Conservation (phyloP, 2,888 invertebrate genomes). For the Anorthoa munda region DNA sequence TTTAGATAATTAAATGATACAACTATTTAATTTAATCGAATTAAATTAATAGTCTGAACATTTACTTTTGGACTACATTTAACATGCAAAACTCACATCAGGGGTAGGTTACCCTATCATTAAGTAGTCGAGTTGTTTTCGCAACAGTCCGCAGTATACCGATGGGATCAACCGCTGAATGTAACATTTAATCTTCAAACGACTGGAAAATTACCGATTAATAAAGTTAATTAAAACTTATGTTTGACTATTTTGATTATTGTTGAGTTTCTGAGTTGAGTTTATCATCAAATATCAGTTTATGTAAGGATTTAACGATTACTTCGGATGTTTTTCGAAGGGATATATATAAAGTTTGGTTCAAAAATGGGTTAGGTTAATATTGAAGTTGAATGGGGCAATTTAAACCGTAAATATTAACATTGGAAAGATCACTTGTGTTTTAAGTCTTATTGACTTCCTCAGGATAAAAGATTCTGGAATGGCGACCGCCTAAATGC, state of each 20-base stretch:
- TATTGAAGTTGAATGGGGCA: not conserved
- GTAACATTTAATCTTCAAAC: constrained; percentile 45
- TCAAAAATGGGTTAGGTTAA: constrained; percentile 1
- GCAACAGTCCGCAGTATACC: constrained; percentile 9
- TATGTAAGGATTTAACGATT: constrained; percentile 8
- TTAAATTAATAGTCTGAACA: too few species aligned
- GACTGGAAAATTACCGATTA: constrained; percentile 54
- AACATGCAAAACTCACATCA: not conserved
- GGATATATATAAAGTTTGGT: constrained; percentile 33
- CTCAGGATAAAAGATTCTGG: not conserved
- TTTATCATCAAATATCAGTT: constrained; percentile 34
- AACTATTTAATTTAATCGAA: not conserved
- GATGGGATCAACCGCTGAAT: constrained; percentile 46
- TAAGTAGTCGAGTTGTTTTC: constrained; percentile 20
- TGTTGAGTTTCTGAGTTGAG: constrained; percentile 13
- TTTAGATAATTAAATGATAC: too few species aligned
- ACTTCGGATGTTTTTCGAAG: constrained; percentile 17
- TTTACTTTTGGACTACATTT: not conserved
- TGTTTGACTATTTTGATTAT: constrained; percentile 44
- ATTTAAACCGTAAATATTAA: constrained; percentile 9
- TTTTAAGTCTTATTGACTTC: not conserved
- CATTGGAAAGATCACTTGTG: not conserved
- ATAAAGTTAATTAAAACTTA: constrained; percentile 61
- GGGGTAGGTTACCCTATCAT: not conserved
- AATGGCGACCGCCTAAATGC: not conserved